A percentile compares a stretch with the other conserved stretches of the same genome.
These are phyloP conservation scores for Chaetorhynchus papuensis DNA, from an alignment of 2,113 vertebrate genomes.

Conservation along the genomic window DNA sequence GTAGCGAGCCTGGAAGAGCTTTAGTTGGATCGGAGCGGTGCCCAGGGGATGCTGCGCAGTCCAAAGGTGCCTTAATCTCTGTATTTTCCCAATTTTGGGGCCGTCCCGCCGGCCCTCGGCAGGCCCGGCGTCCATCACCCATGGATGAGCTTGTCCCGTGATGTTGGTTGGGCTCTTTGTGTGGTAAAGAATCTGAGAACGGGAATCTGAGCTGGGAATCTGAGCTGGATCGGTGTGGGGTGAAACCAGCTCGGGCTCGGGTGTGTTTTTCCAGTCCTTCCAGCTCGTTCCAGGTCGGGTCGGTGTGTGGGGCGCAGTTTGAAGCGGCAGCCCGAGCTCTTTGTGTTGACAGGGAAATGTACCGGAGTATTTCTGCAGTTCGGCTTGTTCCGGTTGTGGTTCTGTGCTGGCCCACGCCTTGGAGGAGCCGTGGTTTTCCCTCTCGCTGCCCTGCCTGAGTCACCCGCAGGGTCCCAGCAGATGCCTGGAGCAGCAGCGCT, in stretches of 20 bases:
- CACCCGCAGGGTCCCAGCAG: not conserved
- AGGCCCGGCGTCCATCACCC: not conserved
- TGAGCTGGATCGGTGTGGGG: not conserved
- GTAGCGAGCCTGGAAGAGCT: rapidly evolving
- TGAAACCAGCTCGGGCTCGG: not conserved
- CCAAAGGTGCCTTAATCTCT: rapidly evolving
- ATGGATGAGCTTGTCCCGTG: rapidly evolving
- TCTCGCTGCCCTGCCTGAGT: rapidly evolving
- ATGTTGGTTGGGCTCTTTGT: rapidly evolving
- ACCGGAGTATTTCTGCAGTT: not conserved
- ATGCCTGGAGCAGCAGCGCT: not conserved
- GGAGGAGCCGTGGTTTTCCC: not conserved
- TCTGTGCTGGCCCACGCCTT: not conserved
- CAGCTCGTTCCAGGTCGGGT: not conserved
- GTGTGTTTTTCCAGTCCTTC: not conserved
- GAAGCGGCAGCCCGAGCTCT: not conserved
- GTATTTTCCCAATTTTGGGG: rapidly evolving
- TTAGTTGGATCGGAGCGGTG: not conserved
- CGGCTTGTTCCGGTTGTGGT: not conserved
- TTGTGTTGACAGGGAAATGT: not conserved
- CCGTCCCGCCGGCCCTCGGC: rapidly evolving
- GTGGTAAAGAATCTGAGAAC: rapidly evolving
- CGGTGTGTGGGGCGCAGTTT: not conserved
- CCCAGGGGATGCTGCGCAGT: not conserved
- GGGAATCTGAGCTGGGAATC: not conserved